Percentiles rank a stretch among this genome's conserved stretches.
Conservation (phyloP, 2,888 invertebrate species). For the Drosophila falleni region DNA sequence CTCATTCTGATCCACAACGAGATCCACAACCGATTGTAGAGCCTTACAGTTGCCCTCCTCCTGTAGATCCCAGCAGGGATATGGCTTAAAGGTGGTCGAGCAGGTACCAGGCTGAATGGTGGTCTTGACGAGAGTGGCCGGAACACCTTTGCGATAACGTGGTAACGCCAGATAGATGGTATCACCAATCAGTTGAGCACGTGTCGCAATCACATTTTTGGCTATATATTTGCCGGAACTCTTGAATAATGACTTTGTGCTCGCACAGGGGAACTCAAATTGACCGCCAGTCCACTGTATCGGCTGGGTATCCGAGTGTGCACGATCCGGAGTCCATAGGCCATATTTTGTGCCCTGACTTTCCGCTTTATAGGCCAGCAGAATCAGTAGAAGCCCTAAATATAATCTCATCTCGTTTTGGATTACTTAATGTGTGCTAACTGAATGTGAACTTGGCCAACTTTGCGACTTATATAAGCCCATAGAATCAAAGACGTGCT, state of each 20-base stretch:
- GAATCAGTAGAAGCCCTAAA: slow-evolving; percentile 36
- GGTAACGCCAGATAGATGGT: slow-evolving; percentile 87
- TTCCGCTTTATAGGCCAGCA: slow-evolving; percentile 8
- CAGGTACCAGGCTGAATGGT: slow-evolving; percentile 86
- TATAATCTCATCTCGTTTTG: slow-evolving; percentile 44
- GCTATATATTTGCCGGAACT: slow-evolving; percentile 87
- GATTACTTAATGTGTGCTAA: background rate
- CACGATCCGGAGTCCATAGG: slow-evolving; percentile 76
- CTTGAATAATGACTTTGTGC: slow-evolving; percentile 87
- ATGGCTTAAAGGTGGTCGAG: slow-evolving; percentile 87
- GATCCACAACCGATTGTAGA: slow-evolving; percentile 90
- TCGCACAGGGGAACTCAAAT: slow-evolving; percentile 86
- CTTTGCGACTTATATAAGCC: slow-evolving; percentile 63
- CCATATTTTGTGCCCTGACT: slow-evolving; percentile 81
- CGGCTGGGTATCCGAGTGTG: slow-evolving; percentile 69
- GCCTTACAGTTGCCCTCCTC: slow-evolving; percentile 88
- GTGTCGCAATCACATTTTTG: slow-evolving; percentile 88
- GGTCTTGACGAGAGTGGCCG: slow-evolving; percentile 88
- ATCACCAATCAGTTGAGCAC: slow-evolving; percentile 87
- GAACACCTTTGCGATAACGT: slow-evolving; percentile 88
- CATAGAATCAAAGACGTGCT: slow-evolving; percentile 61
- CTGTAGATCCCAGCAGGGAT: slow-evolving; percentile 88
- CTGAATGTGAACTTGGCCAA: slow-evolving; percentile 17
- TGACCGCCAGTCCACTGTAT: slow-evolving; percentile 86
- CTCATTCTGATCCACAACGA: slow-evolving; percentile 88